These are phyloP conservation scores for Portevinia maculata DNA, from an alignment of 2,888 invertebrate species.

Conservation along the genomic window DNA sequence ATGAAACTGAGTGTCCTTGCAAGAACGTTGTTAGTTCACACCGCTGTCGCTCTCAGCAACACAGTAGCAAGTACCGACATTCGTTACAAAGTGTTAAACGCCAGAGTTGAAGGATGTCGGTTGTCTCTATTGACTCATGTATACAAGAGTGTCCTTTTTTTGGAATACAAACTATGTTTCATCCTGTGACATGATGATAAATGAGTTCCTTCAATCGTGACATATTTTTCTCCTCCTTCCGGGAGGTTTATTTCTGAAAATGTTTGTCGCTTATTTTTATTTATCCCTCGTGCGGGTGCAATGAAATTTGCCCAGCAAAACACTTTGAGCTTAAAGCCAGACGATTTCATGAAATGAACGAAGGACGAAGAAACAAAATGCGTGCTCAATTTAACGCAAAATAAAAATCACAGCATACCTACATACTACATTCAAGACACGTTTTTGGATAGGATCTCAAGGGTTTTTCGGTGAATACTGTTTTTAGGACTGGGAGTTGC, in stretches of 20 bases:
- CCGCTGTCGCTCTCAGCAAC: slow-evolving; percentile 41
- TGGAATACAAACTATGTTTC: slow-evolving; percentile 50
- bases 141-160: slow-evolving; percentile 32
- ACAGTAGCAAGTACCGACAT: slow-evolving; percentile 31
- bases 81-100: slow-evolving; percentile 64
- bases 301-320: slow-evolving; percentile 70
- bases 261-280: slow-evolving; percentile 31
- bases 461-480: slow-evolving; percentile 6
- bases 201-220: slow-evolving; percentile 73
- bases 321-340: slow-evolving; percentile 49
- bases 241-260: slow-evolving; percentile 1
- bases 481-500: slow-evolving; percentile 55
- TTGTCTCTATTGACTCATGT: slow-evolving; percentile 47
- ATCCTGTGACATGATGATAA: slow-evolving; percentile 68
- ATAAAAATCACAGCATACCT: slow-evolving; percentile 61
- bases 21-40: slow-evolving; percentile 56
- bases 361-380: slow-evolving; percentile 32
- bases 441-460: slow-evolving; percentile 43
- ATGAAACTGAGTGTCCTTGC: slow-evolving; percentile 61
- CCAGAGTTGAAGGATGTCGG: slow-evolving; percentile 56
- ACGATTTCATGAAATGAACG: slow-evolving; percentile 3
- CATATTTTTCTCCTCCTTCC: slow-evolving; percentile 44
- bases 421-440: slow-evolving; percentile 62
- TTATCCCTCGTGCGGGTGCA: slow-evolving; percentile 17
- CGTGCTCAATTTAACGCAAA: slow-evolving; percentile 57